Evolutionary conservation across 2,888 invertebrate genomes (phyloP), one percentile per base, ranked within the genome.

Genomic region (Pantelozetes paolii): DNA sequence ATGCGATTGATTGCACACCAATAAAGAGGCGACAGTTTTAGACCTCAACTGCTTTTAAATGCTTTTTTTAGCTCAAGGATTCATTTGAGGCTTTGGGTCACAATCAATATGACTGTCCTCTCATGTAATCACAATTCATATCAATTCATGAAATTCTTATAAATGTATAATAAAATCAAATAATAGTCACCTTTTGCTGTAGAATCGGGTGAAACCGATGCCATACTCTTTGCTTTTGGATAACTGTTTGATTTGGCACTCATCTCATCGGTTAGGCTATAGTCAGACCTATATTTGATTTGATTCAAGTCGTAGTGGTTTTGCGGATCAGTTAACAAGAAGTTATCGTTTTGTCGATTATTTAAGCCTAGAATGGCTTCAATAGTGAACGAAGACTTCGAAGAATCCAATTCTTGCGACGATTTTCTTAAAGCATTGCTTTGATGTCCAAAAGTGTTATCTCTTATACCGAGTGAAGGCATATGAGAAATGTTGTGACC

Each of bases 31-130:
- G 20, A n/a, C 57, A 57, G 28, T 26, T 57, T 57, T 57, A 23
- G 26, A 57, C 20, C 20, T 57, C 26, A 26, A 57, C 26, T 26
- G 20, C 5, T 57, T 23, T 26, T 50, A 13, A 18, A n/a, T 18
- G 8, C 57, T 57, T 57, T 50, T 50, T 50, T 57, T 57, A 57
- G 57, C 15, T 57, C 57, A 57, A 57, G 57, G 57, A 57, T 20
- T 26, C 6, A 26, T 26, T 57, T 3, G 26, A 26, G 26, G 6
- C 28, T 6, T 23, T 8, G 8, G 5, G 8, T 11, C 5, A 5
- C 8, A 13, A 11, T 5, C 11, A 13, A n/a, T 50, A 50, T n/a
- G 15, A 50, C 18, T 13, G 50, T 13, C 20, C 18, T n/a, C 50
- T 50, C 11, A 50, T 50, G n/a, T 50, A 18, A 5, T 5, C 50